Evolutionary conservation across 2,113 vertebrate species (phyloP).

Genomic region (Ptychochromis oligacanthus): DNA sequence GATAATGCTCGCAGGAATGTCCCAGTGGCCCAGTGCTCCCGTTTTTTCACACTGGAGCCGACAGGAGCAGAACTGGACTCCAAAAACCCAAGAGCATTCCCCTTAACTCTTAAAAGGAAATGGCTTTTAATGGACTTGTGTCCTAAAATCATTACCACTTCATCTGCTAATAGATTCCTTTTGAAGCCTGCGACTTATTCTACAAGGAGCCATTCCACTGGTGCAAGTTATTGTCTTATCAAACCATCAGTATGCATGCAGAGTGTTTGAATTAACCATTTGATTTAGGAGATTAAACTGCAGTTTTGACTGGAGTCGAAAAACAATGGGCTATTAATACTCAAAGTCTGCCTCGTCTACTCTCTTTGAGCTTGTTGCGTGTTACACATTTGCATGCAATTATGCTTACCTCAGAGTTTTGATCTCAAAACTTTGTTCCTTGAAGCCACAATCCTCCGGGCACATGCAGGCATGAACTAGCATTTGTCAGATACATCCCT

Average conservation of each 20-base stretch:
- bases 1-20: constrained; percentile 64
- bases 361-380: constrained; percentile 13
- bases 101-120: constrained; percentile 51
- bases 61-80: constrained; percentile 58
- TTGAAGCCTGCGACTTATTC: constrained; percentile 52
- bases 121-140: constrained; percentile 59
- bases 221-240: constrained; percentile 27
- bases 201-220: constrained; percentile 13
- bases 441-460: constrained; percentile 63
- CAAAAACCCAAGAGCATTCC: constrained; percentile 38
- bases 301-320: constrained; percentile 9
- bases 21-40: constrained; percentile 61
- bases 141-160: constrained; percentile 62
- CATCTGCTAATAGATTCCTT: constrained; percentile 60
- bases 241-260: constrained; percentile 17
- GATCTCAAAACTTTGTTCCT: constrained; percentile 42
- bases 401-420: constrained; percentile 41
- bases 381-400: constrained; percentile 37
- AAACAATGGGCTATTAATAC: neutral
- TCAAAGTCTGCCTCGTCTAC: neutral
- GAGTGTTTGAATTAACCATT: constrained; percentile 28
- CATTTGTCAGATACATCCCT: constrained; percentile 65
- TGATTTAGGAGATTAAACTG: constrained; percentile 26
- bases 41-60: constrained; percentile 43
- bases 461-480: constrained; percentile 55